Evolutionary conservation across 2,797 vertebrate species (phyloP).

Genomic region (Mus caroli): DNA sequence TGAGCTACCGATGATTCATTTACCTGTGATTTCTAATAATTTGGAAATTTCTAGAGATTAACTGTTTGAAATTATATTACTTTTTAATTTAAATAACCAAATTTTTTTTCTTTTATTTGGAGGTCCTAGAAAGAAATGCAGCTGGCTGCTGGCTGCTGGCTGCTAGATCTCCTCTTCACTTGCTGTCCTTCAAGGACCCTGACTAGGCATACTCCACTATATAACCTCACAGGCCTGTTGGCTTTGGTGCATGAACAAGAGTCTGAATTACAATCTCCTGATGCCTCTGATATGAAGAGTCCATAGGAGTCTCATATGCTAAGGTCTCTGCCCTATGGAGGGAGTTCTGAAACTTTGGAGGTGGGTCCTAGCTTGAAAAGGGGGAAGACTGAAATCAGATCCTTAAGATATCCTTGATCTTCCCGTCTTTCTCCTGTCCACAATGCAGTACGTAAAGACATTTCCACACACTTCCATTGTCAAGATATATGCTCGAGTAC

Average conservation of each 20-base stretch:
- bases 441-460: not conserved
- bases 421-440: not conserved
- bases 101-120: not conserved
- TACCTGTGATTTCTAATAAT: not conserved
- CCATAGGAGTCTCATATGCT: no score
- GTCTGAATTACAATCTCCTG: not conserved
- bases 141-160: not conserved
- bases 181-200: not conserved
- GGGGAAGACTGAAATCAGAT: not conserved
- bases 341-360: not conserved
- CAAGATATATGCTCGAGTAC: no score
- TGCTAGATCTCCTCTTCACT: no score
- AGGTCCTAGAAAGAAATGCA: not conserved
- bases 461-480: not conserved
- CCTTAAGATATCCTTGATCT: not conserved
- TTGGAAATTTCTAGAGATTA: conserved; percentile 30
- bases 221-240: no score
- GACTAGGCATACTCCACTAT: no score
- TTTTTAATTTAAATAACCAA: conserved; percentile 31
- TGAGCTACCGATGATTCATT: not conserved
- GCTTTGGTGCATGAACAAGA: not conserved
- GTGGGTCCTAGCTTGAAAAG: not conserved
- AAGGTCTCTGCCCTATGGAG: not conserved
- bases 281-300: no score
- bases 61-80: not conserved